A percentile compares a stretch with the other conserved stretches of the same genome.
Evolutionary conservation across 2,888 invertebrate species (phyloP).

Genomic region (Autographa gamma): DNA sequence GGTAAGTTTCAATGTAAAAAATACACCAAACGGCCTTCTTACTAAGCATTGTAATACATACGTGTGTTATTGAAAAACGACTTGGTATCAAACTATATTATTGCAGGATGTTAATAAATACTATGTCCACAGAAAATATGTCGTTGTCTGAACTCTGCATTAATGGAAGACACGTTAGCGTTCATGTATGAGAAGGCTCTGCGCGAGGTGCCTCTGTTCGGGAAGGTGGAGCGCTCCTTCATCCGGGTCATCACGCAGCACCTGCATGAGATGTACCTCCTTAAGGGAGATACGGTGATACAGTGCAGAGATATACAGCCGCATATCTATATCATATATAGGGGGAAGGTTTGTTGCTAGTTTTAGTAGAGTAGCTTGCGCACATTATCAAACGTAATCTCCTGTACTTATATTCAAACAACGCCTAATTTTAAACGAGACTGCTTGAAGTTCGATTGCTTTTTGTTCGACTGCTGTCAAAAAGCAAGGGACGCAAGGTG

Average conservation of each 20-base stretch:
- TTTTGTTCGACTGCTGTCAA: no score
- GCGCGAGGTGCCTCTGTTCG: slow-evolving; percentile 87
- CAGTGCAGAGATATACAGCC: slow-evolving; percentile 84
- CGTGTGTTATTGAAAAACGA: no score
- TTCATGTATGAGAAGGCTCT: slow-evolving; percentile 87
- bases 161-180: slow-evolving; percentile 87
- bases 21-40: no score
- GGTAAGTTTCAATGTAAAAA: no score
- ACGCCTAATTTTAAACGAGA: no score
- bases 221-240: slow-evolving; percentile 86
- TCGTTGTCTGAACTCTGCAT: slow-evolving; percentile 83
- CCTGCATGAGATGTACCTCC: slow-evolving; percentile 85
- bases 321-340: slow-evolving; percentile 85
- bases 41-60: no score
- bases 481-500: no score
- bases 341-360: slow-evolving; percentile 80
- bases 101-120: slow-evolving; percentile 5
- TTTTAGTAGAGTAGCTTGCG: no score
- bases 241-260: slow-evolving; percentile 87
- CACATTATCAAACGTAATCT: not conserved
- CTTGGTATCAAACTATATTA: no score
- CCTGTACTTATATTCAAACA: not conserved
- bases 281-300: slow-evolving; percentile 84
- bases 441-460: no score
- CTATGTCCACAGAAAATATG: slow-evolving; percentile 76